Conservation (phyloP, 1,140 invertebrate species). For the Procambarus virginalis region DNA sequence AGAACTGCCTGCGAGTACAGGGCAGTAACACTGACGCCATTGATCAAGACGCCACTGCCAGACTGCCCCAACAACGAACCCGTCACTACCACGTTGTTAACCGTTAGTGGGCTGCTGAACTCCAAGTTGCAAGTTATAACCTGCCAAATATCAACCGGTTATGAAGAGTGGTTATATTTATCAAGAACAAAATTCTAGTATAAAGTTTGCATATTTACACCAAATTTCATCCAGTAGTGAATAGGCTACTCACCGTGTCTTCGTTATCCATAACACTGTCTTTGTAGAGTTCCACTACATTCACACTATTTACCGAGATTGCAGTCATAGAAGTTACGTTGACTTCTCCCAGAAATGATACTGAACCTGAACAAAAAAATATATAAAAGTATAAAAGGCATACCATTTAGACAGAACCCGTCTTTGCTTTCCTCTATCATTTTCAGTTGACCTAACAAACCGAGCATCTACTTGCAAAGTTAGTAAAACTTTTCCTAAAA, state of each 20-base stretch:
- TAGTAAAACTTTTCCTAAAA: too few relatives aligned
- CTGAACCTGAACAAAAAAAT: neutral
- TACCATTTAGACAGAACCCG: too few relatives aligned
- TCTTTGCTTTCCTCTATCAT: too few relatives aligned
- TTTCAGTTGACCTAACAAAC: too few relatives aligned
- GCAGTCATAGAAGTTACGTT: neutral
- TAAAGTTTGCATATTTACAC: neutral
- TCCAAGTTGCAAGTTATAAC: conserved; percentile 14
- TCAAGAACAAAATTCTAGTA: neutral
- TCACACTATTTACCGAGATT: neutral
- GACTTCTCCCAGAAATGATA: neutral
- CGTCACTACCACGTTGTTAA: neutral
- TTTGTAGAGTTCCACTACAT: neutral
- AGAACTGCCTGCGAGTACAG: neutral
- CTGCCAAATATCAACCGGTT: neutral
- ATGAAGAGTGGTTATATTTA: neutral
- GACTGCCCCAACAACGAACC: neutral
- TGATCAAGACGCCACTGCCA: neutral
- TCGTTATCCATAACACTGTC: neutral
- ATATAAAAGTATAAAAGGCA: too few relatives aligned
- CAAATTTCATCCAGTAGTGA: neutral
- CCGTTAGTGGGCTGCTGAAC: neutral
- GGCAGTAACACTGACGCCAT: neutral
- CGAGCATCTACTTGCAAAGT: too few relatives aligned
- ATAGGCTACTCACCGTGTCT: neutral